Evolutionary conservation across 2,888 invertebrate genomes (phyloP).

Genomic region (Eurois occulta): DNA sequence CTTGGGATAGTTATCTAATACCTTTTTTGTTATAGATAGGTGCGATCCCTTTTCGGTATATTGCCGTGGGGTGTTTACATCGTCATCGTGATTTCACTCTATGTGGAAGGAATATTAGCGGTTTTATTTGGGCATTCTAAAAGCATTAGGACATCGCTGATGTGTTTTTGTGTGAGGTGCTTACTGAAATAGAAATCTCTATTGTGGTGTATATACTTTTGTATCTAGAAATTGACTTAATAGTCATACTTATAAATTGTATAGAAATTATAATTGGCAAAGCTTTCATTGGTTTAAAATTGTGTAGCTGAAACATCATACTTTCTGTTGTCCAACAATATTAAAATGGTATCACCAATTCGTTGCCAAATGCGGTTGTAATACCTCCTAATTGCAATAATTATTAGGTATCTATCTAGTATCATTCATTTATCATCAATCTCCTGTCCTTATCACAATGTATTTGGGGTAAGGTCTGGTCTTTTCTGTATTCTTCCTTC

Average conservation of each 20-base stretch:
- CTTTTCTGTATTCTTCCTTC: neutral
- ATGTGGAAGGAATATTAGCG: constrained; percentile 56
- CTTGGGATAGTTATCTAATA: constrained; percentile 70
- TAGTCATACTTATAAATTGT: neutral
- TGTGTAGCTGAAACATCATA: constrained; percentile 17
- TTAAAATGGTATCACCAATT: neutral
- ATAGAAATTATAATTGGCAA: constrained; percentile 23
- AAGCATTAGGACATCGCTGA: constrained; percentile 61
- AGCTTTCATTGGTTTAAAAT: constrained; percentile 23
- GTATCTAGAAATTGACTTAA: neutral
- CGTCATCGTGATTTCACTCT: constrained; percentile 68
- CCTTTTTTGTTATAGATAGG: constrained; percentile 72
- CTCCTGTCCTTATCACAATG: neutral
- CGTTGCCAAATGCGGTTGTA: constrained; percentile 30
- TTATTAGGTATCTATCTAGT: neutral
- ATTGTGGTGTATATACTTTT: constrained; percentile 6
- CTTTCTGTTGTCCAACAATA: constrained; percentile 22
- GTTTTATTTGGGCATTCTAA: constrained; percentile 66
- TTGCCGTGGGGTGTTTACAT: constrained; percentile 62
- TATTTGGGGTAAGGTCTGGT: neutral
- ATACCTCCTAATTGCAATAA: constrained; percentile 6
- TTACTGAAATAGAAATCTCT: constrained; percentile 37
- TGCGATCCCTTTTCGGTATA: constrained; percentile 68
- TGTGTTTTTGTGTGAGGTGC: constrained; percentile 43
- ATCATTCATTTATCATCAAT: neutral